Conservation (phyloP, 2,113 vertebrate genomes). For the Myxocyprinus asiaticus region DNA sequence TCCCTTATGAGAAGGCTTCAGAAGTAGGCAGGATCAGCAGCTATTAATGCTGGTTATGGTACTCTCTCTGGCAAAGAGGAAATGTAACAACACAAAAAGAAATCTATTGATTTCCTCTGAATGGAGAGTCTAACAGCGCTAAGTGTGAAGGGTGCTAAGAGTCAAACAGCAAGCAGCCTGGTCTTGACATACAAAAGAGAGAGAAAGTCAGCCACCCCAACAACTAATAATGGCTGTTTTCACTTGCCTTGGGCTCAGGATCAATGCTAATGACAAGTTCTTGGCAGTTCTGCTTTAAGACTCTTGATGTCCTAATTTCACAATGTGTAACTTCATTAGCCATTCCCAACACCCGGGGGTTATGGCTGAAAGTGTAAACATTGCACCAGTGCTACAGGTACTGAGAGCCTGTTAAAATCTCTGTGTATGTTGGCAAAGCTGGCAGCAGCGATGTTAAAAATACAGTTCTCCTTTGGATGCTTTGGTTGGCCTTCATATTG, state of each 20-base stretch:
- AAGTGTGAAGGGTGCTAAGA: conserved; percentile 2
- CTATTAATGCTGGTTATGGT: not conserved
- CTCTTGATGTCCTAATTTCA: conserved; percentile 38
- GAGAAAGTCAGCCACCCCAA: not conserved
- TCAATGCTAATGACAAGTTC: conserved; percentile 29
- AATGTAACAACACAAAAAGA: conserved; percentile 3
- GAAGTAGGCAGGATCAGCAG: conserved; percentile 4
- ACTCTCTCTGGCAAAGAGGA: not conserved
- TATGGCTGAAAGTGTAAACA: conserved; percentile 28
- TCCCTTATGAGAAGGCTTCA: not conserved
- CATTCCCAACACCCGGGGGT: conserved; percentile 15
- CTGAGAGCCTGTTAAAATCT: conserved; percentile 12
- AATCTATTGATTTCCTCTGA: not conserved
- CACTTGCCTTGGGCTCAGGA: conserved; percentile 20
- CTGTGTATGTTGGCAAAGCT: conserved; percentile 15
- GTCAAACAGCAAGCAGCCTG: conserved; percentile 8
- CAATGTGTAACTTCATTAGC: conserved; percentile 30
- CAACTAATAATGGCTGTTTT: conserved; percentile 25
- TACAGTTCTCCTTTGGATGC: not conserved
- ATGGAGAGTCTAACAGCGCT: not conserved
- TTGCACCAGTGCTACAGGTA: conserved; percentile 22
- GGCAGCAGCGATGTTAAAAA: not conserved
- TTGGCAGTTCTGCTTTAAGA: conserved; percentile 17
- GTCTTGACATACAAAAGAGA: conserved; percentile 26
- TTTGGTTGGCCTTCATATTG: not conserved